Evolutionary conservation across 2,113 vertebrate species (phyloP).

Genomic region (Fregetta grallaria): DNA sequence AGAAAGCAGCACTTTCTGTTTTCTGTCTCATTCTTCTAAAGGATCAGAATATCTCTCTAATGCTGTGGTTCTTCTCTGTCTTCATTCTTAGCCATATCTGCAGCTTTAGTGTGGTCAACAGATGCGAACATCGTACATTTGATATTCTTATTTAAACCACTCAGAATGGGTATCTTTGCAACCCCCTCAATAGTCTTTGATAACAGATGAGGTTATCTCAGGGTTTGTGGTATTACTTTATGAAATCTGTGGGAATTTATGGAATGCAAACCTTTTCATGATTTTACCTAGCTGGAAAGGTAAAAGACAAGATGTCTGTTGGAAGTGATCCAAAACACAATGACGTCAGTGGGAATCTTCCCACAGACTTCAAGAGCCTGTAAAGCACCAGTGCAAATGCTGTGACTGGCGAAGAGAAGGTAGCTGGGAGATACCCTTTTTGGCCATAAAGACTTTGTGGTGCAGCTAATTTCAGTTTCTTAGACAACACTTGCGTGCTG

Average conservation of each 20-base stretch:
- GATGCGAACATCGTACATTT: not conserved
- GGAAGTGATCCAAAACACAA: not conserved
- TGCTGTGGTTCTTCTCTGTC: not conserved
- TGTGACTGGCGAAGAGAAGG: not conserved
- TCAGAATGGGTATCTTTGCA: not conserved
- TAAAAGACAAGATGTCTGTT: not conserved
- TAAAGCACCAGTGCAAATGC: not conserved
- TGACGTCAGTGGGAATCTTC: not conserved
- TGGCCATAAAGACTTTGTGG: not conserved
- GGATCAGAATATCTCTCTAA: not conserved
- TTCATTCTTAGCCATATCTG: not conserved
- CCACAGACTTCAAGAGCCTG: not conserved
- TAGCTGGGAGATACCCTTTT: not conserved
- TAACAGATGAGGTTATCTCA: not conserved
- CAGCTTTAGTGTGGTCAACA: not conserved
- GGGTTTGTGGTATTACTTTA: not conserved
- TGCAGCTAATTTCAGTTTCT: slow-evolving; percentile 9
- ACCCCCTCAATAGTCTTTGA: not conserved
- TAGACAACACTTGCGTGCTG: not conserved
- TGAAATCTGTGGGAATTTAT: not conserved
- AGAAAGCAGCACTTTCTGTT: not conserved
- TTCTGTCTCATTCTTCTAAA: not conserved
- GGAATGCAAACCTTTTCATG: not conserved
- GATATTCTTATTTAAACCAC: not conserved
- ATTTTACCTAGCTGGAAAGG: not conserved